Conservation (phyloP, 92 coral and sea anemone species). For the Bergia sp. region DNA sequence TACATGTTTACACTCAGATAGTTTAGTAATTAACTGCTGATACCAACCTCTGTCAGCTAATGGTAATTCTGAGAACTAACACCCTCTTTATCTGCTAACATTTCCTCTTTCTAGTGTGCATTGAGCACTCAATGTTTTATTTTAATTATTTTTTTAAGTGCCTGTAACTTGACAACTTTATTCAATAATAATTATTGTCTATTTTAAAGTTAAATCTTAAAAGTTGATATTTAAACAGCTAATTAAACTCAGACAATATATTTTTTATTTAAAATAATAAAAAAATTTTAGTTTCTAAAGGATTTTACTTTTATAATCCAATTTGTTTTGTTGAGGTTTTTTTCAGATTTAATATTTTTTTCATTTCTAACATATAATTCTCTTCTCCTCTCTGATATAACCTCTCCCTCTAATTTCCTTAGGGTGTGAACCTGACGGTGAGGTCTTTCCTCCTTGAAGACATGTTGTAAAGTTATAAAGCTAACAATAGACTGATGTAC, state of each 20-base stretch:
- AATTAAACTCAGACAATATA: neutral
- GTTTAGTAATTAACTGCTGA: neutral
- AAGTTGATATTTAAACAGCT: neutral
- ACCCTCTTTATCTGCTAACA: neutral
- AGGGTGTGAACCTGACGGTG: conserved; percentile 13
- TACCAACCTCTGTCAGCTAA: neutral
- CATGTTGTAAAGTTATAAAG: conserved; percentile 37
- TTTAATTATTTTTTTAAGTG: no score
- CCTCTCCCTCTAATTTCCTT: conserved; percentile 43
- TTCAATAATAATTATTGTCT: no score
- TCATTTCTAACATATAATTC: conserved; percentile 26
- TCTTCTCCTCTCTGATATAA: conserved; percentile 33
- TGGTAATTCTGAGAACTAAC: neutral
- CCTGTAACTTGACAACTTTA: no score
- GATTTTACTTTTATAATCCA: neutral
- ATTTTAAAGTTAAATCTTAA: no score
- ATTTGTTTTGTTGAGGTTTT: neutral
- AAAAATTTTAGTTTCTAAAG: no score
- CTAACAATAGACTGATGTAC: conserved; percentile 23
- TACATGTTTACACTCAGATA: no score
- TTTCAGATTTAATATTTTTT: neutral
- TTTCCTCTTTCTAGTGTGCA: neutral
- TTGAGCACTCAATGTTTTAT: neutral
- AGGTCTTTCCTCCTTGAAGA: conserved; percentile 31
- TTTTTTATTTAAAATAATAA: no score